These are phyloP conservation scores for Pristionchus mayeri DNA, from an alignment of 2,888 invertebrate genomes.

Conservation along the genomic window DNA sequence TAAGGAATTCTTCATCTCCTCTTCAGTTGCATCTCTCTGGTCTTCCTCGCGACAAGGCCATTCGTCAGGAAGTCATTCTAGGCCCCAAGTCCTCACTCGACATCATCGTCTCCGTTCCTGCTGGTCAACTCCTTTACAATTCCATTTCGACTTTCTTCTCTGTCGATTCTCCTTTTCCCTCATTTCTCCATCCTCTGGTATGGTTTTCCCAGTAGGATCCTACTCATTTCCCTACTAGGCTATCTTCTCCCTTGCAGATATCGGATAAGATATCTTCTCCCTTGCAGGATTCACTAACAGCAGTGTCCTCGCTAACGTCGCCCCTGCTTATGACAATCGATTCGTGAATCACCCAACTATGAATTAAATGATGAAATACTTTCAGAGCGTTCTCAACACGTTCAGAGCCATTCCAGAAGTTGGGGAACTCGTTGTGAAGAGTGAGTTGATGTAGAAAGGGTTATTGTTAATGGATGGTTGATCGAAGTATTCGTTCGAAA, in stretches of 20 bases:
- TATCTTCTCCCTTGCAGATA: not conserved
- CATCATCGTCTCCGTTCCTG: constrained; percentile 43
- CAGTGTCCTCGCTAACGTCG: constrained; percentile 42
- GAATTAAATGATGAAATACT: constrained; percentile 48
- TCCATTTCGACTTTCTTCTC: not conserved
- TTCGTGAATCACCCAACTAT: constrained; percentile 1
- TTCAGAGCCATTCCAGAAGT: constrained; percentile 88
- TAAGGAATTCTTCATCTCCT: not conserved
- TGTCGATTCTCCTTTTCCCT: not conserved
- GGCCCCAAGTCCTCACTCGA: constrained; percentile 3
- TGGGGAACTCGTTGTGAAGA: constrained; percentile 92
- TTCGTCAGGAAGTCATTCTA: constrained; percentile 34
- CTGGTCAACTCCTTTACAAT: not conserved
- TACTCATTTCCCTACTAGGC: too few species aligned
- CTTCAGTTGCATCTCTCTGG: constrained; percentile 40
- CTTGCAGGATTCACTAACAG: not conserved
- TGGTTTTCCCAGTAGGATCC: too few species aligned
- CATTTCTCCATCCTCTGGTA: too few species aligned
- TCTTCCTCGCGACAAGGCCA: constrained; percentile 43
- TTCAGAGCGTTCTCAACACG: constrained; percentile 83
- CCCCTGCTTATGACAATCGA: constrained; percentile 38
- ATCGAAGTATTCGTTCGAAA: too few species aligned
- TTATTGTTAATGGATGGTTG: too few species aligned
- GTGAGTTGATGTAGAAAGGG: too few species aligned
- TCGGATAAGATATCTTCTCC: not conserved